These are phyloP conservation scores for Myotis vivesi DNA, from an alignment of 2,797 vertebrate species.

Conservation along the genomic window DNA sequence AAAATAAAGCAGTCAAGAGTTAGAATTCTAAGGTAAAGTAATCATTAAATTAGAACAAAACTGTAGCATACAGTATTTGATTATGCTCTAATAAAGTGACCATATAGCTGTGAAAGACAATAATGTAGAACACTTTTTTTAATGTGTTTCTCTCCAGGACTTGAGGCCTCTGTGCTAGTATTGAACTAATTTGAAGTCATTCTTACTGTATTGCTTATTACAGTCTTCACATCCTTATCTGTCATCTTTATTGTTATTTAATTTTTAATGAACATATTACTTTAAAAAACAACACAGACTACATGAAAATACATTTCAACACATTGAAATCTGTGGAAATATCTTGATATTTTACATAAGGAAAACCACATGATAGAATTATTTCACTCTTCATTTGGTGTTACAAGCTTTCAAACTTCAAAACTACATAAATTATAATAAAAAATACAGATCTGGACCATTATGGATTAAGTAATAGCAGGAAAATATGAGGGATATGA, in stretches of 20 bases:
- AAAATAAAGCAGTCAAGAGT: not conserved
- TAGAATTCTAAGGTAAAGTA: constrained; percentile 45
- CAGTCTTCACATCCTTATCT: not conserved
- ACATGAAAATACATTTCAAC: not conserved
- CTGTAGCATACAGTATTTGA: not conserved
- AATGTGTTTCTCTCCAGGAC: not conserved
- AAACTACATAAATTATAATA: not conserved
- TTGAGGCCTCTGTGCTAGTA: not conserved
- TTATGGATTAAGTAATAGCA: not conserved
- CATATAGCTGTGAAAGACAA: not conserved
- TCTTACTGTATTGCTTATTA: not conserved
- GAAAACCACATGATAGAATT: not conserved
- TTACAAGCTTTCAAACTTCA: not conserved
- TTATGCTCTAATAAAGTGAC: not conserved
- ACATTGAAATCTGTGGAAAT: not conserved
- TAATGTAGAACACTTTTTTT: not conserved
- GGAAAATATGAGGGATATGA: not conserved
- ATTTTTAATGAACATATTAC: not conserved
- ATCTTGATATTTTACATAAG: not conserved
- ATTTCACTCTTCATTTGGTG: not conserved
- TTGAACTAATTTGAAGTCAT: not conserved
- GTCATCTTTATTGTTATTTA: not conserved
- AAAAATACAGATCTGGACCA: not conserved
- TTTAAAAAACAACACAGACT: not conserved
- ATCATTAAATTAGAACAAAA: not conserved